A percentile compares a stretch with the other conserved stretches of the same genome.
phyloP scores from a whole-genome alignment of 2,797 vertebrate species.

The Emydoidea blandingii region DNA sequence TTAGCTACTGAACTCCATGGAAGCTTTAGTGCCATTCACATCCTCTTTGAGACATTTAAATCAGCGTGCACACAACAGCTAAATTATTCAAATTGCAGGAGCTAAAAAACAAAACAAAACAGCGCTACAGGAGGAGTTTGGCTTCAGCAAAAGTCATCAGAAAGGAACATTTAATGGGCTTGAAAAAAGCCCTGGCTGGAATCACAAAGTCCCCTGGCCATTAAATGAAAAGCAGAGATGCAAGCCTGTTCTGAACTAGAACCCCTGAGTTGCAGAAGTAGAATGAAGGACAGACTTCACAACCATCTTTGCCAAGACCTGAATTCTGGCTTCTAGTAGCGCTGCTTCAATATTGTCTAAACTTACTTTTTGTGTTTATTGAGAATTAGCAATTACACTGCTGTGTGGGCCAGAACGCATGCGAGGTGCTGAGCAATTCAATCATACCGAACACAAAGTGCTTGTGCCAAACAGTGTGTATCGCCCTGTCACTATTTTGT shows the following conservation, averaged over 20 bases:
- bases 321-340: conserved; percentile 44
- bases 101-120: background rate
- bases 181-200: conserved; percentile 22
- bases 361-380: conserved; percentile 10
- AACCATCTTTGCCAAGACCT: conserved; percentile 31
- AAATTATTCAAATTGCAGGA: conserved; percentile 15
- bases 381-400: conserved; percentile 52
- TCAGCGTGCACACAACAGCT: background rate
- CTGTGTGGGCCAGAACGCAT: conserved; percentile 61
- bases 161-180: conserved; percentile 58
- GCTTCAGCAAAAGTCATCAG: conserved; percentile 51
- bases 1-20: conserved; percentile 28
- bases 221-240: conserved; percentile 47
- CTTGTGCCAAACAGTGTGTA: background rate
- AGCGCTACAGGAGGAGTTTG: conserved; percentile 29
- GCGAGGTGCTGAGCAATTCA: conserved; percentile 67
- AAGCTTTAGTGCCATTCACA: background rate
- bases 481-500: background rate
- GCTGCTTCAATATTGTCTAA: conserved; percentile 63
- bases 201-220: conserved; percentile 29
- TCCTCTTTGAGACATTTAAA: conserved; percentile 24
- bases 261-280: conserved; percentile 16
- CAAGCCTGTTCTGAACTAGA: background rate
- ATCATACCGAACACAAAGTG: conserved; percentile 20
- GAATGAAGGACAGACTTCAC: conserved; percentile 5